Evolutionary conservation across 2,797 vertebrate species (phyloP).

Genomic region (Coregonus sp.): DNA sequence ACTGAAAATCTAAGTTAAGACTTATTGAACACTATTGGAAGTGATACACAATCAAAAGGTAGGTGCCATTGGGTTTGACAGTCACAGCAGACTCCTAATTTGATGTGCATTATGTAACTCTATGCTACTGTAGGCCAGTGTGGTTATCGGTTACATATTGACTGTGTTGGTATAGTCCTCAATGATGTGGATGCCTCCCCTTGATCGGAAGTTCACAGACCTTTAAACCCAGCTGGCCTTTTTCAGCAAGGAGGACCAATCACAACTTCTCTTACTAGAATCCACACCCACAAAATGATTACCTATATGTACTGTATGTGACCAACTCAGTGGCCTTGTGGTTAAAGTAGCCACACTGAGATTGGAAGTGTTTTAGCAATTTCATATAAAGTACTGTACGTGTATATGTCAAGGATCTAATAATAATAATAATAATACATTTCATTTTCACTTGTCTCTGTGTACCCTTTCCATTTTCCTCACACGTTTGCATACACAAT

Average conservation of each 20-base stretch:
- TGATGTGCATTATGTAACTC: conserved; percentile 48
- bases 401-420: too few relatives aligned
- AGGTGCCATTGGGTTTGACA: not conserved
- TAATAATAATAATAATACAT: too few relatives aligned
- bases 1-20: too few relatives aligned
- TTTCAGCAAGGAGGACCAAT: not conserved
- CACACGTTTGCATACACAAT: too few relatives aligned
- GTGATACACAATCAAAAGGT: not conserved
- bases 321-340: too few relatives aligned
- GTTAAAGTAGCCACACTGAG: too few relatives aligned
- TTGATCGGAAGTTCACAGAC: conserved; percentile 32
- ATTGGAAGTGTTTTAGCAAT: too few relatives aligned
- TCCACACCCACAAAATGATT: not conserved
- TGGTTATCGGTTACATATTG: conserved; percentile 40
- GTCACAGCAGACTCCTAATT: conserved; percentile 19
- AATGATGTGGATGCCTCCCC: not conserved
- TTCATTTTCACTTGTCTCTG: too few relatives aligned
- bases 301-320: not conserved
- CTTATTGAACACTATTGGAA: not conserved
- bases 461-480: too few relatives aligned
- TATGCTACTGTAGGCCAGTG: conserved; percentile 33
- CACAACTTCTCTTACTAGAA: not conserved
- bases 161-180: not conserved
- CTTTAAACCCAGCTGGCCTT: not conserved
- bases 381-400: too few relatives aligned